phyloP scores from a whole-genome alignment of 2,113 vertebrate genomes.

The Falcunculus frontatus region DNA sequence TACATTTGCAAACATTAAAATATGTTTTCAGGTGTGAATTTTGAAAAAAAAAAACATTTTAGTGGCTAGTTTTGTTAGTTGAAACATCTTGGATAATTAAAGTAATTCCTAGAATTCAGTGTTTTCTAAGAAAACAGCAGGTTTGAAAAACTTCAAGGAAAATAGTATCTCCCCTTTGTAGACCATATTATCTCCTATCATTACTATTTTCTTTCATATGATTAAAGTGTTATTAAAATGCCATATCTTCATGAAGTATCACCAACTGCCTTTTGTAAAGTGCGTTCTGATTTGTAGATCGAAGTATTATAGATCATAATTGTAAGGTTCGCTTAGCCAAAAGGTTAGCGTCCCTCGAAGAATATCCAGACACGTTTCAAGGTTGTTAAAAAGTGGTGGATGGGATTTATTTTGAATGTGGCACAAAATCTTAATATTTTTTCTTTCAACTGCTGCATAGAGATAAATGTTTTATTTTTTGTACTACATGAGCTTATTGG shows the following conservation, averaged over 20 bases:
- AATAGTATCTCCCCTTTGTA: not conserved
- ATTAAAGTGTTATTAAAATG: not conserved
- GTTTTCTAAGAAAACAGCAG: not conserved
- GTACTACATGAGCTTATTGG: not conserved
- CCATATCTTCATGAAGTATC: not conserved
- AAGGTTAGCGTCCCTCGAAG: not conserved
- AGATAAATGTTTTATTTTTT: not conserved
- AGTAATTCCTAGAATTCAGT: not conserved
- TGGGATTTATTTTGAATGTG: not conserved
- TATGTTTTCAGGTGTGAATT: not conserved
- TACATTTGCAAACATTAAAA: not conserved
- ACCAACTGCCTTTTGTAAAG: not conserved
- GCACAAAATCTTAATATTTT: not conserved
- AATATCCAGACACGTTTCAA: not conserved
- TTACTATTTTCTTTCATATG: not conserved
- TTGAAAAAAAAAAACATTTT: not conserved
- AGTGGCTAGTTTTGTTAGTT: not conserved
- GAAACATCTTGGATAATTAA: not conserved
- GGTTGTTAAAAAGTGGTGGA: not conserved
- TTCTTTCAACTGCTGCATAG: not conserved
- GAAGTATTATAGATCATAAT: not conserved
- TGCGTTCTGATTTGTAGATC: not conserved
- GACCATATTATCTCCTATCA: not conserved
- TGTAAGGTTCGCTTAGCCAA: not conserved
- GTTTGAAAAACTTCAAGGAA: not conserved